Evolutionary conservation across 2,113 vertebrate species (phyloP), one percentile per base, ranked within the genome.

Genomic region (Oostethus manadensis): DNA sequence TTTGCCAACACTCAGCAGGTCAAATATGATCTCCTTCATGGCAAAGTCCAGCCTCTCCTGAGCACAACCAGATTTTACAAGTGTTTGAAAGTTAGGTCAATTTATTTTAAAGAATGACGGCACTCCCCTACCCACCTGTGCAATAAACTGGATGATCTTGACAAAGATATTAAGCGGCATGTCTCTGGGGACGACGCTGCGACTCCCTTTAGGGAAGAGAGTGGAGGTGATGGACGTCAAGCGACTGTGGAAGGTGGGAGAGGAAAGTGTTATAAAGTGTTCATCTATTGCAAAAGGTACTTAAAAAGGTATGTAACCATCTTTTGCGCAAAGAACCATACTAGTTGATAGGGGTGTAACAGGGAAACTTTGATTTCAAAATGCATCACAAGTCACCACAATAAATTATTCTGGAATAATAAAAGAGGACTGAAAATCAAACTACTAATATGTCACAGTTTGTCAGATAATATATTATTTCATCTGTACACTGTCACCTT

Each of bases 21-120:
- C 97, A 88, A 95, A 98, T 80, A 99, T 98, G 69, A 98, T 98
- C 90, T 99, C 97, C 83, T 98, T 98, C 97, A 98, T 99, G 53
- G 96, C 95, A 78, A 98, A 99, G 91, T 99, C 97, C 73, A 99
- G 92, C 66, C 93, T 92, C 79, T 98, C 96, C 97, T 99, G 71
- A 66, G 20, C 11, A 56, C 51, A 77, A 69, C 69, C 45, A 59
- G n/a, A 16, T 20, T 57, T 81, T 60, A 71, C 23, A 60, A 17
- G 45, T 50, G 58, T 56, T 63, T 7, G 44, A 14, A 46, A 46
- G 14, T 46, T 8, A 16, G 44, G 29, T 6, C 7, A n/a, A n/a
- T n/a, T n/a, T 7, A 33, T 33, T 33, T 7, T 8, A 3, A 33
- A 33, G 29, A 33, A 33, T 46, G 44, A n/a, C 3, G n/a, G n/a